Evolutionary conservation across 2,797 vertebrate species (phyloP), one percentile per base, ranked within the genome.

Genomic region (Rhinophrynus dorsalis): DNA sequence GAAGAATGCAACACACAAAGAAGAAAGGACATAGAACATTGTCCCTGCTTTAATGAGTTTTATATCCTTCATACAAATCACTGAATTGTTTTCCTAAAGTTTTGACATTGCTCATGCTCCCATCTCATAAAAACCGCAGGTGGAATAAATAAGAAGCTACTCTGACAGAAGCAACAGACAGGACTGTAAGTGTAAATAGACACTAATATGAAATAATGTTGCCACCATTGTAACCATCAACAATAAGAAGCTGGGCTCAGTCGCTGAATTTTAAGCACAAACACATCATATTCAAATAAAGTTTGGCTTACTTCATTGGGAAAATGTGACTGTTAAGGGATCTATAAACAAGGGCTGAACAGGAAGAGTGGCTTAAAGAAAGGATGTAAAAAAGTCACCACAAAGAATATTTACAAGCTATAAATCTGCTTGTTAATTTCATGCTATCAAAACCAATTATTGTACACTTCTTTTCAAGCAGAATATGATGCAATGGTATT

Each of bases 401-500:
- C 76, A 59, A 83, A 66, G 67, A 82, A 67, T 76, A 77, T 83
- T 84, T 87, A 84, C 81, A 85, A 85, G 78, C 85, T 81, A 81
- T 84, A 85, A 85, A 87, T 83, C 77, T 73, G 78, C 79, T 54
- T 82, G 81, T 82, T 87, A 86, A 85, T 88, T 85, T 88, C 77
- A 76, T 83, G 77, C 81, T 84, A 86, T 85, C 85, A 79, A 81
- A 88, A 76, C 68, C 67, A 81, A 75, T 81, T 80, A 74, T 82
- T 68, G 45, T 68, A 13, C 77, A 75, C 80, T 64, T 63, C 72
- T 76, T 78, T 80, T 80, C 51, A 81, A 83, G 71, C 66, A 74
- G 59, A 79, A 76, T 78, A 67, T 55, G 79, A 83, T 69, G 20
- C 5, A 72, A 62, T 2, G 60, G 71, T 37, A 75, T 78, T 76